Evolutionary conservation across 2,888 invertebrate genomes (phyloP).

Genomic region (Acrobasis suavella): DNA sequence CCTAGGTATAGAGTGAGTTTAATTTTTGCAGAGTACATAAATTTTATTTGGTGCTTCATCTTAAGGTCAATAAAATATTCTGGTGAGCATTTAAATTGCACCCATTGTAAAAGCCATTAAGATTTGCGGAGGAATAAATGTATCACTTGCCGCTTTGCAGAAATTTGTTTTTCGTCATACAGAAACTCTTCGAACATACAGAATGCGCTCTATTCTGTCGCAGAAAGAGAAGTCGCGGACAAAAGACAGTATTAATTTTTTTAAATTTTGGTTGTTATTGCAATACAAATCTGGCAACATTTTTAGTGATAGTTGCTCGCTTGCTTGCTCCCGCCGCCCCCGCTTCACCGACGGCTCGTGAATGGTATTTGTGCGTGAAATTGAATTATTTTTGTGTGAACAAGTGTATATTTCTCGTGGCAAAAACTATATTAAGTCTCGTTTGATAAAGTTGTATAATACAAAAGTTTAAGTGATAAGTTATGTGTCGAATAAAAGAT

Average conservation of each 20-base stretch:
- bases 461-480: conserved; percentile 39
- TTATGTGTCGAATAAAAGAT: conserved; percentile 60
- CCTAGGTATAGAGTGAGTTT: no score
- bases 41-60: no score
- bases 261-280: conserved; percentile 33
- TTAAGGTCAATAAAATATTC: no score
- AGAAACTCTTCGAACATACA: no score
- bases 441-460: conserved; percentile 51
- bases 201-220: no score
- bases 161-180: no score
- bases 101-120: no score
- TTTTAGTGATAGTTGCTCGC: conserved; percentile 44
- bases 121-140: no score
- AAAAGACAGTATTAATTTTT: background rate
- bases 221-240: no score
- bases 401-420: conserved; percentile 65
- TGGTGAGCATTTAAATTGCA: no score
- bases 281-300: conserved; percentile 32
- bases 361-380: conserved; percentile 75
- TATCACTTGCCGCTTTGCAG: no score
- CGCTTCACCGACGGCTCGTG: conserved; percentile 50
- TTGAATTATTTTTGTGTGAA: conserved; percentile 71
- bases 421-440: conserved; percentile 50
- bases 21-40: no score
- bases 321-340: conserved; percentile 46